Evolutionary conservation across 2,888 invertebrate genomes (phyloP).

Genomic region (Glyphotaelius pellucidus): DNA sequence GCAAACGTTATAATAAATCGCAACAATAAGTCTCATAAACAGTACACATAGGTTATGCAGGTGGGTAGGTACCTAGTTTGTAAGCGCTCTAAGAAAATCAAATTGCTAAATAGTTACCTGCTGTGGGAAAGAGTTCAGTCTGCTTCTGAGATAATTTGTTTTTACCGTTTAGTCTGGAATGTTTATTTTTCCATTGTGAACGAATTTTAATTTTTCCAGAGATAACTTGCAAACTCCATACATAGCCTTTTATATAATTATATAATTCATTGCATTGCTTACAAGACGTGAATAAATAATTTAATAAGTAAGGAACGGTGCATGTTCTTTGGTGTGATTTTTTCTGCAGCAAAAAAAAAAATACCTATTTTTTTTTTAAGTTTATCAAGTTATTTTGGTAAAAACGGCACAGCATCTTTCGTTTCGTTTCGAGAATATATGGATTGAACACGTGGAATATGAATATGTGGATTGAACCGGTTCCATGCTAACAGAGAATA

Average conservation of each 20-base stretch:
- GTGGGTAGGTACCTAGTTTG: not conserved
- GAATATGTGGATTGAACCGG: too few relatives aligned
- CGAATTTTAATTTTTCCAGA: not conserved
- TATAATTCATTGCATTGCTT: too few relatives aligned
- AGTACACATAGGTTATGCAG: not conserved
- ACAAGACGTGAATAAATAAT: too few relatives aligned
- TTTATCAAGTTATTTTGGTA: too few relatives aligned
- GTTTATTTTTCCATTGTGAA: not conserved
- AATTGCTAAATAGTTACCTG: not conserved
- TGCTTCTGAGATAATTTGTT: not conserved
- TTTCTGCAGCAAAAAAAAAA: too few relatives aligned
- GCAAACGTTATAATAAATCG: not conserved
- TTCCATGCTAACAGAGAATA: too few relatives aligned
- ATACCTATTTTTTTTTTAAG: too few relatives aligned
- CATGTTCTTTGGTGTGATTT: too few relatives aligned
- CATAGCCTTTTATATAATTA: not conserved
- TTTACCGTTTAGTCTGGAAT: not conserved
- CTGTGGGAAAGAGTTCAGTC: not conserved
- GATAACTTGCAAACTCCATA: not conserved
- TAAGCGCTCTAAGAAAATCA: not conserved
- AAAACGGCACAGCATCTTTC: too few relatives aligned
- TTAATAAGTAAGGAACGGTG: too few relatives aligned
- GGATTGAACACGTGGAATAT: too few relatives aligned
- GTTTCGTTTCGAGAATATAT: too few relatives aligned
- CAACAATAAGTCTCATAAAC: not conserved